These are phyloP conservation scores for Calliopsis andreniformis DNA, from an alignment of 1,140 invertebrate species.

Conservation along the genomic window DNA sequence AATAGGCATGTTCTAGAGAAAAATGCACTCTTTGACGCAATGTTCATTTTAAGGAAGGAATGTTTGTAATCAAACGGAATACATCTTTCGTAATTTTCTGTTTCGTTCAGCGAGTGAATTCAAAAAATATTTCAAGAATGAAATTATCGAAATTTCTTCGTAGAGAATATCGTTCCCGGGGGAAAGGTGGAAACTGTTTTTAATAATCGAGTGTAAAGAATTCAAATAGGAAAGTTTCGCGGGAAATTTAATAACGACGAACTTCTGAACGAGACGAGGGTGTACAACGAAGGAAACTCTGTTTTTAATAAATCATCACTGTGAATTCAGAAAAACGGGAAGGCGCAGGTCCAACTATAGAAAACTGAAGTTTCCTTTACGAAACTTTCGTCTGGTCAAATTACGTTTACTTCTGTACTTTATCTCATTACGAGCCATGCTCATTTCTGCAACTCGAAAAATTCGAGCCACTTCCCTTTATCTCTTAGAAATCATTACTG, in stretches of 20 bases:
- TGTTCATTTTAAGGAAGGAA: too few species aligned
- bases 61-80: background rate
- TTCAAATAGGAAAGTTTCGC: conserved; percentile 8
- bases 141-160: conserved; percentile 21
- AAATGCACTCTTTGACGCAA: too few species aligned
- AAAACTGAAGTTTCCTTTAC: too few species aligned
- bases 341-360: background rate
- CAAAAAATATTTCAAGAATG: background rate
- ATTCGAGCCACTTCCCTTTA: too few species aligned
- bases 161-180: background rate
- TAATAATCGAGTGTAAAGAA: conserved; percentile 33
- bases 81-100: background rate
- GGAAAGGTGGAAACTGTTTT: conserved; percentile 15
- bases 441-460: too few species aligned
- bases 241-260: conserved; percentile 36
- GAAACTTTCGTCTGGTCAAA: too few species aligned
- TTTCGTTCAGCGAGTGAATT: background rate
- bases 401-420: too few species aligned
- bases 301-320: background rate
- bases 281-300: background rate
- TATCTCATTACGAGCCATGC: too few species aligned
- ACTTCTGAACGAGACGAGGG: background rate
- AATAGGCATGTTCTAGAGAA: background rate
- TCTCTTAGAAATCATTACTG: too few species aligned
- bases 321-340: background rate